Evolutionary conservation across 2,888 invertebrate genomes (phyloP).

Genomic region (Petrolisthes cinctipes): DNA sequence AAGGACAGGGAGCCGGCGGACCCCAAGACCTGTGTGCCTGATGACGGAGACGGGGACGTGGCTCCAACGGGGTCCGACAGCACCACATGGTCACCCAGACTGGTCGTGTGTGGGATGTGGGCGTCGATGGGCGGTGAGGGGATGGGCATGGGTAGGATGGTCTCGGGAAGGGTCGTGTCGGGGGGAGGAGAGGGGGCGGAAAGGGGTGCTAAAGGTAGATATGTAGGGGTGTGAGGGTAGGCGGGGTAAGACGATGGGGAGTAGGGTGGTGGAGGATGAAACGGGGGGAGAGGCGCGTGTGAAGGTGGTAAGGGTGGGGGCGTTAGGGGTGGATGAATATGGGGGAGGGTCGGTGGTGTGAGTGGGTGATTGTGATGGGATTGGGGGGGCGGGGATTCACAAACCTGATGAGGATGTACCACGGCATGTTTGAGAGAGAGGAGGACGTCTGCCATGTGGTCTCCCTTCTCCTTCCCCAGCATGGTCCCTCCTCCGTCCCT

Average conservation of each 20-base stretch:
- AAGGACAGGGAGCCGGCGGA: slow-evolving; percentile 31
- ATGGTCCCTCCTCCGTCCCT: slow-evolving; percentile 55
- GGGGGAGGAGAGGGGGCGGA: slow-evolving; percentile 46
- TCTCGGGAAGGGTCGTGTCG: slow-evolving; percentile 32
- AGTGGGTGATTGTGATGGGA: slow-evolving; percentile 6
- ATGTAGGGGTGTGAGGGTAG: slow-evolving; percentile 40
- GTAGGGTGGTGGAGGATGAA: slow-evolving; percentile 36
- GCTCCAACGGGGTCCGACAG: slow-evolving; percentile 40
- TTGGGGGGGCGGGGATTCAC: slow-evolving; percentile 31
- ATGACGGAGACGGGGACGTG: slow-evolving; percentile 41
- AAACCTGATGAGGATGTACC: slow-evolving; percentile 76
- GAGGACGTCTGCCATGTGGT: slow-evolving; percentile 86
- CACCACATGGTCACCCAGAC: slow-evolving; percentile 37
- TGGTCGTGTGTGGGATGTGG: slow-evolving; percentile 18
- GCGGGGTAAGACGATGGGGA: slow-evolving; percentile 38
- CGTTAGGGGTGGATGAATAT: slow-evolving; percentile 12
- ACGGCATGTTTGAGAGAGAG: slow-evolving; percentile 89
- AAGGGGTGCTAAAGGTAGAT: slow-evolving; percentile 42
- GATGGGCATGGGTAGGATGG: slow-evolving; percentile 34
- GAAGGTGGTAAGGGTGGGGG: slow-evolving; percentile 6
- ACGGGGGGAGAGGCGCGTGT: slow-evolving; percentile 20
- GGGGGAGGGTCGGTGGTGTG: slow-evolving; percentile 25
- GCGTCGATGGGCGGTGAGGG: slow-evolving; percentile 16
- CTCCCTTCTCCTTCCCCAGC: slow-evolving; percentile 65
- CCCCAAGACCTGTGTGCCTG: slow-evolving; percentile 27